Conservation (phyloP, 2,797 vertebrate genomes). For the Acrossocheilus wenchowensis region DNA sequence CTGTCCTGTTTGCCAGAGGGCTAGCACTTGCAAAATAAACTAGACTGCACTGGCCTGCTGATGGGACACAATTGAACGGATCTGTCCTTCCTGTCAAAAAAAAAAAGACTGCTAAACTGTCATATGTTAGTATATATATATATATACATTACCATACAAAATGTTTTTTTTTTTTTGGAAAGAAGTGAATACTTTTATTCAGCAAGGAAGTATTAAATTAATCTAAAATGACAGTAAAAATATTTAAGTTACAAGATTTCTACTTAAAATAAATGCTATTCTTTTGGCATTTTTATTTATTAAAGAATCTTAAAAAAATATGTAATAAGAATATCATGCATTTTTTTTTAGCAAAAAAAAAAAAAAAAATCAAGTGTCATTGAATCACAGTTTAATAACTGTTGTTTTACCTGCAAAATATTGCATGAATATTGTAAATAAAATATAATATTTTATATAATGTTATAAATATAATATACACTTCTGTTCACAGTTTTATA, state of each 20-base stretch:
- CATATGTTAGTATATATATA: not conserved
- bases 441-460: not conserved
- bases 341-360: not conserved
- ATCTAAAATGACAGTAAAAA: not conserved
- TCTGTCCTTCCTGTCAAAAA: slow-evolving; percentile 55
- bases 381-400: not conserved
- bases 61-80: not conserved
- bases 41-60: slow-evolving; percentile 4
- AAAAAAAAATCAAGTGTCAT: not conserved
- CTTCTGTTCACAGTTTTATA: not conserved
- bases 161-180: not conserved
- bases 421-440: not conserved
- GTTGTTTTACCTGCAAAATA: not conserved
- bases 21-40: slow-evolving; percentile 47
- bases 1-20: slow-evolving; percentile 50
- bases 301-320: not conserved
- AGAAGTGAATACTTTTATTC: not conserved
- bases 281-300: not conserved
- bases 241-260: not conserved
- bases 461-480: not conserved
- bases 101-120: slow-evolving; percentile 37
- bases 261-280: not conserved
- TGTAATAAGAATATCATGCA: not conserved
- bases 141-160: not conserved
- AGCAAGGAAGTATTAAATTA: not conserved